Conservation (phyloP, 2,113 vertebrate species). For the Macquaria australasica region DNA sequence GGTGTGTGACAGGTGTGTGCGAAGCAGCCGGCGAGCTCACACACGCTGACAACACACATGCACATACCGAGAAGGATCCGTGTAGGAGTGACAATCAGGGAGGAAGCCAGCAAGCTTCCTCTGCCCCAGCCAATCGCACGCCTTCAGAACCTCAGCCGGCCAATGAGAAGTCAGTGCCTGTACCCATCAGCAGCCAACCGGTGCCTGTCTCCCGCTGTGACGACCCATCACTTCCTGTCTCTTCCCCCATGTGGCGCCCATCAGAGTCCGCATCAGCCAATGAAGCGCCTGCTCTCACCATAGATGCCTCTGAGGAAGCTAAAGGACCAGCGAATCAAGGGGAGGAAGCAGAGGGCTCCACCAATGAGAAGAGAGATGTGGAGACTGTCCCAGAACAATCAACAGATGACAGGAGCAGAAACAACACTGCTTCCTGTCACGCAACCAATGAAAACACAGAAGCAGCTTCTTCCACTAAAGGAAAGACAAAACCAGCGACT, state of each 20-base stretch:
- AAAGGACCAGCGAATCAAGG: not conserved
- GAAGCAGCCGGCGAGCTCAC: slow-evolving; percentile 16
- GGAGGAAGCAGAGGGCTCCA: not conserved
- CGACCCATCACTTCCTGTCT: slow-evolving; percentile 23
- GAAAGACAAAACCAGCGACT: not conserved
- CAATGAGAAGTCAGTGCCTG: slow-evolving; percentile 53
- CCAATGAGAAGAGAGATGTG: not conserved
- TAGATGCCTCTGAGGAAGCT: slow-evolving; percentile 8
- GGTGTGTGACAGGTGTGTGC: slow-evolving; percentile 74
- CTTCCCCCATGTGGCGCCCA: slow-evolving; percentile 12
- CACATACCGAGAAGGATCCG: slow-evolving; percentile 25
- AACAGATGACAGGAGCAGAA: not conserved
- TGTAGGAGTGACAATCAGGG: not conserved
- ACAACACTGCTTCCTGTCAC: not conserved
- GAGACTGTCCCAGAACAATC: not conserved
- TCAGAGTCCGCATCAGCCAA: slow-evolving; percentile 40
- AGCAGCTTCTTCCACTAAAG: not conserved
- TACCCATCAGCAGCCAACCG: slow-evolving; percentile 74
- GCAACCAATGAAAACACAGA: not conserved
- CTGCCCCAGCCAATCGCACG: slow-evolving; percentile 6
- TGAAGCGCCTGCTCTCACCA: slow-evolving; percentile 27
- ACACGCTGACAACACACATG: not conserved
- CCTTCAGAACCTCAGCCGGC: slow-evolving; percentile 39
- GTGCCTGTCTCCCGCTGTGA: slow-evolving; percentile 61
- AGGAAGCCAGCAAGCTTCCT: slow-evolving; percentile 28